phyloP scores from a whole-genome alignment of 2,888 invertebrate genomes.

The Hartigia nigra region DNA sequence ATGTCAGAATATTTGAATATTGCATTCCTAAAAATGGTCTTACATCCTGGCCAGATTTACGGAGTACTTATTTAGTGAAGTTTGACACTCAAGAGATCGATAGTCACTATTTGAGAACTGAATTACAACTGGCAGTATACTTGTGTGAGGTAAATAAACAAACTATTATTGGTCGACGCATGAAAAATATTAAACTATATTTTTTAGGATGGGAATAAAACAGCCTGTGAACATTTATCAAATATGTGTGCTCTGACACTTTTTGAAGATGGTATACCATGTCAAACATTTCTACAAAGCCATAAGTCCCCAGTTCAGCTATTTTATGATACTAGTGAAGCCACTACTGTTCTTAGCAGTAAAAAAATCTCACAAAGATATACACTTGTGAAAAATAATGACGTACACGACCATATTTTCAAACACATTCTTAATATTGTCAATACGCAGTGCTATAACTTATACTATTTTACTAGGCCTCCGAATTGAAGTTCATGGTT shows the following conservation, averaged over 20 bases:
- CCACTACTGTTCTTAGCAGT: slow-evolving; percentile 61
- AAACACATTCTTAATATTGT: neutral
- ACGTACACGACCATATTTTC: slow-evolving; percentile 48
- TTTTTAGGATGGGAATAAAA: slow-evolving; percentile 65
- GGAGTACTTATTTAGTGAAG: slow-evolving; percentile 57
- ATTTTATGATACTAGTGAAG: slow-evolving; percentile 68
- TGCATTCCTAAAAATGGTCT: slow-evolving; percentile 56
- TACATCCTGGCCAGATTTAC: slow-evolving; percentile 57
- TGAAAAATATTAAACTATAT: slow-evolving; percentile 21
- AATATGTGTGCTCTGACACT: slow-evolving; percentile 75
- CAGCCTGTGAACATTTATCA: slow-evolving; percentile 75
- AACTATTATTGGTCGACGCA: slow-evolving; percentile 5
- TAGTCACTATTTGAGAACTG: slow-evolving; percentile 62
- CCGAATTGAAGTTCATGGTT: slow-evolving; percentile 64
- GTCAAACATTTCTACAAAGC: slow-evolving; percentile 42
- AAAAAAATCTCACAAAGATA: slow-evolving; percentile 66
- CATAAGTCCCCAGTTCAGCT: slow-evolving; percentile 57
- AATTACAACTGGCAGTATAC: slow-evolving; percentile 62
- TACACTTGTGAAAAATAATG: slow-evolving; percentile 61
- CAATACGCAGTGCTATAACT: neutral
- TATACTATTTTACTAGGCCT: slow-evolving; percentile 51
- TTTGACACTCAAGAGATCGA: slow-evolving; percentile 54
- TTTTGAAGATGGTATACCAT: slow-evolving; percentile 63
- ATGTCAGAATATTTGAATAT: slow-evolving; percentile 54
- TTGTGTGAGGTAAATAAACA: slow-evolving; percentile 64